These are phyloP conservation scores for Melieria omissa DNA, from an alignment of 2,888 invertebrate species.

Conservation along the genomic window DNA sequence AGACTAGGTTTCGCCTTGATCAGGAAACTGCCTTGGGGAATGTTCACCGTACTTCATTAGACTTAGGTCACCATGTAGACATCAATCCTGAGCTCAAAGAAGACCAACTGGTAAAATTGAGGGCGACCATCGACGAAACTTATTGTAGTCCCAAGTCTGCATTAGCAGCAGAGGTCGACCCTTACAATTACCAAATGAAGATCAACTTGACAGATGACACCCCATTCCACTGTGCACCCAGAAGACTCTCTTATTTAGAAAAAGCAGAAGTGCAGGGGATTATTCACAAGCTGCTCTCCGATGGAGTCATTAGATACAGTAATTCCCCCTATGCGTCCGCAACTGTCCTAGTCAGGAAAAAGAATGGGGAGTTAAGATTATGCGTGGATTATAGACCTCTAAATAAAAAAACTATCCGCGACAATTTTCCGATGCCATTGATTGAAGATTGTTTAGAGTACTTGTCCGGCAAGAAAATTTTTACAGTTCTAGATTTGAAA, in stretches of 20 bases:
- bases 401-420: constrained; percentile 36
- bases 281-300: constrained; percentile 32
- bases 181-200: constrained; percentile 38
- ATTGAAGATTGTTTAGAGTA: constrained; percentile 36
- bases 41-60: background rate
- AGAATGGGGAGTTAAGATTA: constrained; percentile 33
- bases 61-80: background rate
- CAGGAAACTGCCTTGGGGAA: constrained; percentile 16
- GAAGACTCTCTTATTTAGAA: constrained; percentile 37
- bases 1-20: background rate
- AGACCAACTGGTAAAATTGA: background rate
- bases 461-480: constrained; percentile 26
- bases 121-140: background rate
- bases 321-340: constrained; percentile 37
- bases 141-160: background rate
- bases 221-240: constrained; percentile 36
- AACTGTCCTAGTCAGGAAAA: constrained; percentile 34
- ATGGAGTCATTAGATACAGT: constrained; percentile 35
- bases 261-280: constrained; percentile 32
- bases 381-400: constrained; percentile 40
- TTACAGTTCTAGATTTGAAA: constrained; percentile 33
- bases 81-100: background rate
- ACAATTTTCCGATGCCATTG: constrained; percentile 38
- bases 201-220: constrained; percentile 33
- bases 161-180: constrained; percentile 7